Percentiles rank a stretch among this genome's conserved stretches.
These are phyloP conservation scores for Rhea pennata DNA, from an alignment of 2,113 vertebrate species.

Conservation along the genomic window DNA sequence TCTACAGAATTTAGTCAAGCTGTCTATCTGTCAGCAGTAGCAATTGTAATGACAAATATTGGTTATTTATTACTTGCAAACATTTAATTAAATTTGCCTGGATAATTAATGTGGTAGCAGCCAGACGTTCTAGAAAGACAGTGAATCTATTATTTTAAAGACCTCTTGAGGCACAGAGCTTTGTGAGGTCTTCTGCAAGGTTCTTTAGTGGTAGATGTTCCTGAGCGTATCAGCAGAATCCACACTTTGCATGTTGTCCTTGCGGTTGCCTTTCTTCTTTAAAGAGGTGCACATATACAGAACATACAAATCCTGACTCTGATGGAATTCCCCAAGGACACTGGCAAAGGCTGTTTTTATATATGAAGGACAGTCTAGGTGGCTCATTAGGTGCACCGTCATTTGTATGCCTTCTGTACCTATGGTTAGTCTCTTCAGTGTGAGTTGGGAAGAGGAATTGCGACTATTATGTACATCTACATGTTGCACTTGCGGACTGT, in stretches of 20 bases:
- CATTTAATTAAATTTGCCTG: constrained; percentile 14
- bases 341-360: not conserved
- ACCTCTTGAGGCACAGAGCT: not conserved
- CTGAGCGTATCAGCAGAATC: not conserved
- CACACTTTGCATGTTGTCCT: not conserved
- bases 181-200: not conserved
- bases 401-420: not conserved
- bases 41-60: not conserved
- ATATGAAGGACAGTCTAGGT: not conserved
- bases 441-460: not conserved
- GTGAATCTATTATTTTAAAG: not conserved
- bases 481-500: not conserved
- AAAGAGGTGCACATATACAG: not conserved
- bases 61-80: constrained; percentile 38
- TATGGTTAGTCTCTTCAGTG: not conserved
- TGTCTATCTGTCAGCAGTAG: not conserved
- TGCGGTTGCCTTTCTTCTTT: not conserved
- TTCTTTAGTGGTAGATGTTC: not conserved
- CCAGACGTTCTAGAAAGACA: not conserved
- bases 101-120: not conserved
- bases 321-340: not conserved
- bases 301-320: not conserved
- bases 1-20: not conserved
- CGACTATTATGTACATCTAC: not conserved
- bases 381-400: not conserved